Conservation (phyloP, 2,113 vertebrate genomes). For the Colaptes auratus region DNA sequence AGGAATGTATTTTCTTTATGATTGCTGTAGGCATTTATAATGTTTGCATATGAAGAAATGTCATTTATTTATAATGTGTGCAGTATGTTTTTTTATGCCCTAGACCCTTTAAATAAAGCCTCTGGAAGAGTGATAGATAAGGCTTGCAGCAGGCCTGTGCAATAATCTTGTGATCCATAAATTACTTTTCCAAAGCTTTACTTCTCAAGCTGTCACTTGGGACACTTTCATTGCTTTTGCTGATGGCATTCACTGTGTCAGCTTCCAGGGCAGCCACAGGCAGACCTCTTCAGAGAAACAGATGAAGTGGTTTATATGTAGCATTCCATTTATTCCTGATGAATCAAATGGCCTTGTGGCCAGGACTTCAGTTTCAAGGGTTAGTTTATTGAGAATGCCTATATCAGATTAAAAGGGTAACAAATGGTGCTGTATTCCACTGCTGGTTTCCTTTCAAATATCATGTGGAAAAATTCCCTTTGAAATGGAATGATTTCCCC, state of each 20-base stretch:
- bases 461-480: not conserved
- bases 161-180: slow-evolving; percentile 36
- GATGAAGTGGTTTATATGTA: slow-evolving; percentile 29
- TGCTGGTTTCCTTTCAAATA: not conserved
- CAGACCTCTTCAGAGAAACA: slow-evolving; percentile 40
- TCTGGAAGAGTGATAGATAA: slow-evolving; percentile 5
- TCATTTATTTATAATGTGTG: not conserved
- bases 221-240: slow-evolving; percentile 56
- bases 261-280: slow-evolving; percentile 23
- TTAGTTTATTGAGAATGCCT: slow-evolving; percentile 1
- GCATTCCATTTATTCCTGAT: slow-evolving; percentile 20
- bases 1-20: not conserved
- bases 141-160: not conserved
- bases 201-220: slow-evolving; percentile 13
- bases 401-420: not conserved
- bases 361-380: slow-evolving; percentile 21
- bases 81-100: not conserved
- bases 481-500: not conserved
- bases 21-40: not conserved
- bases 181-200: slow-evolving; percentile 30
- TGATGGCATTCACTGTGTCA: slow-evolving; percentile 5
- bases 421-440: not conserved
- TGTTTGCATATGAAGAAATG: slow-evolving; percentile 8
- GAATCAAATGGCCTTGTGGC: slow-evolving; percentile 10
- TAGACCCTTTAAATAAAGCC: not conserved